Base-by-base conservation (phyloP, 2,797 vertebrate genomes). In the Chloroceryle amazona region DNA sequence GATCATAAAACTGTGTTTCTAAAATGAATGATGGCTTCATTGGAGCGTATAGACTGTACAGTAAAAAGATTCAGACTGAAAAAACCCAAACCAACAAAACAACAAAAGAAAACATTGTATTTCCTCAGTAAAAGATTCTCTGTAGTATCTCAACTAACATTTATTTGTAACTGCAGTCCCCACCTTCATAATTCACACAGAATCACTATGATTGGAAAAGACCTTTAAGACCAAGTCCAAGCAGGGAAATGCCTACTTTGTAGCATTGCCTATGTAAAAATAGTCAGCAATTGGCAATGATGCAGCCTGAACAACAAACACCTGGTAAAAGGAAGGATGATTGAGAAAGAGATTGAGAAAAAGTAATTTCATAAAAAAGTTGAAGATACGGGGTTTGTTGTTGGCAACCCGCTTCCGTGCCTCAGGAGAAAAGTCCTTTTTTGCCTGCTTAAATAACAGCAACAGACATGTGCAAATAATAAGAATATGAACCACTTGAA, bases 391-490 rank as follows among this genome's bases (percentile, higher is more conserved):
- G 35, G 3, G 25, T 52, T 70, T 82, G 31, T 29, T 83, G 46
- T 29, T 57, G 57, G 60, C 39, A 91, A 54, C 25, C 4, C 2
- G 1, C n/a, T 89, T 75, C 51, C 61, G 11, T 31, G 60, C 12
- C 39, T 52, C 65, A 57, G 44, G 31, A 91, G 63, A 74, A 71
- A 88, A 42, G 9, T 47, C 28, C 29, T 44, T 57, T 73, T 35
- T 33, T 11, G 8, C 7, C 72, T 81, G 20, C 26, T 60, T 37
- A 58, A 85, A 9, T 16, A 82, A 60, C 35, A 76, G 57, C 44
- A 68, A 41, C 11, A 63, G 47, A 62, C 16, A 28, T 2, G 4
- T 0, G 0, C 11, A 54, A 75, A 57, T 19, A 63, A 35, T 0
- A 2, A 76, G 16, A 74, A 66, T 3, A 57, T 1, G 2, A 89